A percentile compares a stretch with the other conserved stretches of the same genome.
Conservation (phyloP, 2,113 vertebrate genomes). For the Propithecus coquereli region DNA sequence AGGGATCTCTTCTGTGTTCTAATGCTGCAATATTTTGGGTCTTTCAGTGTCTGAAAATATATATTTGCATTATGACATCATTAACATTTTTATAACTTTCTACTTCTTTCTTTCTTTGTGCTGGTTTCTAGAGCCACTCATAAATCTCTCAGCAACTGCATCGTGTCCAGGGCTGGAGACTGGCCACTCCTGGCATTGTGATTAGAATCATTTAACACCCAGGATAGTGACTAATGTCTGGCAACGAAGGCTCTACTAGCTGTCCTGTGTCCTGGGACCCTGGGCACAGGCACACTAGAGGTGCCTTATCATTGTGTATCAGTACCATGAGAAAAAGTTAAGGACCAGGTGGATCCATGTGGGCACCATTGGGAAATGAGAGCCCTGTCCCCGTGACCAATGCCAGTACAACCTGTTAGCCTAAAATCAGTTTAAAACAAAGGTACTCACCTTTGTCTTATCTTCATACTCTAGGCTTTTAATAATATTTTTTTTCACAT, state of each 20-base stretch:
- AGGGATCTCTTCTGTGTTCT: not conserved
- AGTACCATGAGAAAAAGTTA: not conserved
- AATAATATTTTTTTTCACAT: not conserved
- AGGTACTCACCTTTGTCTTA: not conserved
- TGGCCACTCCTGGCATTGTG: conserved; percentile 50
- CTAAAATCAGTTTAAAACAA: not conserved
- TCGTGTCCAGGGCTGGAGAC: not conserved
- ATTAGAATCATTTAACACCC: conserved; percentile 47
- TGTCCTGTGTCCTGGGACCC: not conserved
- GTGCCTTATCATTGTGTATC: not conserved
- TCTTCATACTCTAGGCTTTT: not conserved
- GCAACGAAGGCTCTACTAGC: not conserved
- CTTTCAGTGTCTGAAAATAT: not conserved
- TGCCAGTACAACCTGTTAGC: not conserved
- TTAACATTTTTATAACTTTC: not conserved
- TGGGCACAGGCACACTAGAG: not conserved
- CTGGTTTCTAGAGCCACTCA: not conserved
- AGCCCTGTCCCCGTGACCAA: not conserved
- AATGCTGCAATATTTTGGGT: not conserved
- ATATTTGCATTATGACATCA: not conserved
- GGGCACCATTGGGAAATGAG: not conserved
- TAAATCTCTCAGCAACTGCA: conserved; percentile 48
- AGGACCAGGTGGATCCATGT: not conserved
- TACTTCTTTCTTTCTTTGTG: conserved; percentile 15
- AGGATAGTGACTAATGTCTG: conserved; percentile 43